Percentiles rank a stretch among this genome's conserved stretches.
Conservation (phyloP, 1,140 invertebrate species). For the Drosophila aff. region DNA sequence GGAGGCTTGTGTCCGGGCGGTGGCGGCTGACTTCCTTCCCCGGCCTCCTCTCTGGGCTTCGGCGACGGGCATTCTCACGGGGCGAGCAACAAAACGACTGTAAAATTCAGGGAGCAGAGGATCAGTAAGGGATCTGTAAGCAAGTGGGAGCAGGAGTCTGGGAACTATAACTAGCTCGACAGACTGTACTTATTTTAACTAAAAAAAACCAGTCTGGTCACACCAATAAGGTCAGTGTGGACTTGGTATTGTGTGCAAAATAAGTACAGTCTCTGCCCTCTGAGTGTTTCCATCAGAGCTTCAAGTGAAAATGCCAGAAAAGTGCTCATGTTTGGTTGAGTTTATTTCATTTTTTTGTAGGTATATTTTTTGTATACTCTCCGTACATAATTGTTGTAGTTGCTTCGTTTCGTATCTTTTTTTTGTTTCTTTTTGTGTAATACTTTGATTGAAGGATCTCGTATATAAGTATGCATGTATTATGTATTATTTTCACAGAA, state of each 20-base stretch:
- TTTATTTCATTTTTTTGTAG: constrained; percentile 52
- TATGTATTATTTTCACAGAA: constrained; percentile 33
- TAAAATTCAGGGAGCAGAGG: constrained; percentile 25
- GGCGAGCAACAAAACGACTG: constrained; percentile 38
- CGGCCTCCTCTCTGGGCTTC: constrained; percentile 44
- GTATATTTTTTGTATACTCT: constrained; percentile 35
- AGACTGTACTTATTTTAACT: not conserved
- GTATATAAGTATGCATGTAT: constrained; percentile 66
- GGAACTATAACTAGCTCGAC: too few relatives aligned
- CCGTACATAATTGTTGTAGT: constrained; percentile 48
- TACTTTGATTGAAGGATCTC: constrained; percentile 83
- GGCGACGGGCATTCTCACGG: constrained; percentile 65
- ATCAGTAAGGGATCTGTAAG: not conserved
- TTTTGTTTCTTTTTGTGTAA: constrained; percentile 54
- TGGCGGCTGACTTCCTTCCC: constrained; percentile 45
- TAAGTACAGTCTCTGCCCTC: not conserved
- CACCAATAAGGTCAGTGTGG: not conserved
- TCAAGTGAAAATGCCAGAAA: not conserved
- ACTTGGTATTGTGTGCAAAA: not conserved
- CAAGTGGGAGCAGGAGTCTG: too few relatives aligned
- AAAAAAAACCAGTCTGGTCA: not conserved
- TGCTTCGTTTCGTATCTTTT: constrained; percentile 34
- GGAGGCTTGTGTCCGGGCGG: constrained; percentile 14
- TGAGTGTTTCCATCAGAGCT: too few relatives aligned
- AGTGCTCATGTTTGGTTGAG: constrained; percentile 70